Evolutionary conservation across 2,797 vertebrate species (phyloP), one percentile per base, ranked within the genome.

Genomic region (Amphiprion clarkii): DNA sequence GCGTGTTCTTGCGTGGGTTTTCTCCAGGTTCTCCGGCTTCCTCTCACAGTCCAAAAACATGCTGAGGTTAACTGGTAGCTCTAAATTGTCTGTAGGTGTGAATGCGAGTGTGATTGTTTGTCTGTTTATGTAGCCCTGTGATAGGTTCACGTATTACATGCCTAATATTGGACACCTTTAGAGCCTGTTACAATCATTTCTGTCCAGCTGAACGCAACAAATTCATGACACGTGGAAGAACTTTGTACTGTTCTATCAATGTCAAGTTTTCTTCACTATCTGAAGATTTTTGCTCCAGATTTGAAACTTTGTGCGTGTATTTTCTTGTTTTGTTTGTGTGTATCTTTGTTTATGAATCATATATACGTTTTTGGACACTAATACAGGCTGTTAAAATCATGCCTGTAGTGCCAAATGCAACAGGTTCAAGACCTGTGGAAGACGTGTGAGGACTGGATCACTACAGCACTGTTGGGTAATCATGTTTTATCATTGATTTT

Each of bases 401-500:
- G 49, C 63, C 42, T 56, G 0, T 59, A 17, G 14, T 51, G 44
- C 42, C 67, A n/a, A 71, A 58, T 64, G 54, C 48, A 79, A 52
- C 57, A 51, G 44, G 61, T 16, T 61, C 59, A 16, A 51, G 53
- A 62, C 52, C 16, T 6, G 14, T 77, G 48, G 40, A 75, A 39
- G 60, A 79, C 66, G 48, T 80, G 14, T 61, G 58, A 79, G 11
- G 66, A 74, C 17, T 33, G 23, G 71, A 31, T 57, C 10, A 29
- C 76, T 39, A 16, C 70, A 54, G 44, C 71, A 66, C 60, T 48
- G 25, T 72, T 73, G 53, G 85, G 65, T 88, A 70, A 84, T 58
- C 61, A 40, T 42, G 5, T 65, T 77, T 82, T 25, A 25, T 75
- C 48, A 81, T 70, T 75, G 68, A 59, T 67, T 81, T 64, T 49